A percentile compares a stretch with the other conserved stretches of the same genome.
Evolutionary conservation across 2,797 vertebrate genomes (phyloP).

Genomic region (Nannoperca australis): DNA sequence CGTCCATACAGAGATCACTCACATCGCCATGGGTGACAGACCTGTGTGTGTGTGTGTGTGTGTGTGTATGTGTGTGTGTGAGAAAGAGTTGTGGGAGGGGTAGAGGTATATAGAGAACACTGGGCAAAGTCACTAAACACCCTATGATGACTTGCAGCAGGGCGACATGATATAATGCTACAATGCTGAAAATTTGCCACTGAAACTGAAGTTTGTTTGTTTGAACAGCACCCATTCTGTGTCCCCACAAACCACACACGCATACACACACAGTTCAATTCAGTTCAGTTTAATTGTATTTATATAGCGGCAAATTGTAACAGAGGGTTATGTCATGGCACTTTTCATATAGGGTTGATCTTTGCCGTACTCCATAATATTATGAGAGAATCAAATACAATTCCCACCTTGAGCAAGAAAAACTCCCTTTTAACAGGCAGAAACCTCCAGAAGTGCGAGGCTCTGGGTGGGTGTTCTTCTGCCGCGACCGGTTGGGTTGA

Average conservation of each 20-base stretch:
- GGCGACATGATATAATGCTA: constrained; percentile 61
- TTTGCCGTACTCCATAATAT: no score
- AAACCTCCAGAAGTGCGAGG: no score
- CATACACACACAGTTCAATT: neutral
- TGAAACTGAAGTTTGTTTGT: constrained; percentile 46
- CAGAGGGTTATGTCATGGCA: no score
- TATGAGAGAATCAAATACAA: no score
- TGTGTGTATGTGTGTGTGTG: constrained; percentile 44
- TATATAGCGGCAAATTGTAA: no score
- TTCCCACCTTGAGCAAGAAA: no score
- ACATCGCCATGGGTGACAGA: constrained; percentile 79
- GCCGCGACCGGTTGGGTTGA: no score
- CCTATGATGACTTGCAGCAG: constrained; percentile 64
- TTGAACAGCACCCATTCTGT: constrained; percentile 41
- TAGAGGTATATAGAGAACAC: constrained; percentile 43
- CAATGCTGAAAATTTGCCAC: constrained; percentile 62
- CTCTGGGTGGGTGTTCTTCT: no score
- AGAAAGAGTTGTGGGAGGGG: constrained; percentile 4
- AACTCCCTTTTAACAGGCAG: no score
- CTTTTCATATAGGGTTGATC: no score
- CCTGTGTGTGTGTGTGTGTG: constrained; percentile 62
- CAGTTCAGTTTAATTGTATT: no score
- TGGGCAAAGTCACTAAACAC: constrained; percentile 78
- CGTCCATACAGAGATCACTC: constrained; percentile 79
- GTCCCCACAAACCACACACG: constrained; percentile 25